These are phyloP conservation scores for Egretta garzetta DNA, from an alignment of 2,113 vertebrate species.

Conservation along the genomic window DNA sequence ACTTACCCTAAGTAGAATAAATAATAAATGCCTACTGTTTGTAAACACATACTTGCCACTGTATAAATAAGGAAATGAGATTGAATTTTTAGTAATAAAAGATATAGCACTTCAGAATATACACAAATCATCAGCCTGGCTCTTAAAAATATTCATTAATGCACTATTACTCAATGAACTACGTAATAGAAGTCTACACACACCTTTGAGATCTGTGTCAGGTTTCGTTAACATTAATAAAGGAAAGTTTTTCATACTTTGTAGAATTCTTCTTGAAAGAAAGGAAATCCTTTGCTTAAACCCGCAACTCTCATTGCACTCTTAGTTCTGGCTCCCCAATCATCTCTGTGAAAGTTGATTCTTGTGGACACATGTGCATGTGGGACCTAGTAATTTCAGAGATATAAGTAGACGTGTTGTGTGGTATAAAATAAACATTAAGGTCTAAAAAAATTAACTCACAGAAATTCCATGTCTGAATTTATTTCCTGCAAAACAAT, in stretches of 20 bases:
- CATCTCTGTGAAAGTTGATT: not conserved
- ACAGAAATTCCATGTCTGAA: not conserved
- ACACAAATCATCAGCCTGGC: not conserved
- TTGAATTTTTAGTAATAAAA: not conserved
- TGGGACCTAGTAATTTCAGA: not conserved
- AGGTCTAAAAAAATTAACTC: not conserved
- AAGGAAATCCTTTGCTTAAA: not conserved
- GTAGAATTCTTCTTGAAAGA: not conserved
- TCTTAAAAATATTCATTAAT: not conserved
- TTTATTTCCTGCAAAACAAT: not conserved
- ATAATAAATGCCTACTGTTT: not conserved
- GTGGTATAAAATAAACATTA: not conserved
- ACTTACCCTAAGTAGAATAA: not conserved
- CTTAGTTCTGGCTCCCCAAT: not conserved
- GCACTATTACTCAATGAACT: not conserved
- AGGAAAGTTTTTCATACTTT: not conserved
- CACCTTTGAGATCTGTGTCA: not conserved
- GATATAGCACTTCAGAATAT: not conserved
- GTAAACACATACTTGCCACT: not conserved
- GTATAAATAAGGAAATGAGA: not conserved
- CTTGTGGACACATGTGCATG: rapidly evolving
- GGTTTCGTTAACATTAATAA: not conserved
- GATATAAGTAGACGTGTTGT: not conserved
- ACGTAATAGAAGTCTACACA: not conserved
- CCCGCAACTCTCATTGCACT: not conserved